phyloP scores from a whole-genome alignment of 2,113 vertebrate species.

The Xenopus laevis region DNA sequence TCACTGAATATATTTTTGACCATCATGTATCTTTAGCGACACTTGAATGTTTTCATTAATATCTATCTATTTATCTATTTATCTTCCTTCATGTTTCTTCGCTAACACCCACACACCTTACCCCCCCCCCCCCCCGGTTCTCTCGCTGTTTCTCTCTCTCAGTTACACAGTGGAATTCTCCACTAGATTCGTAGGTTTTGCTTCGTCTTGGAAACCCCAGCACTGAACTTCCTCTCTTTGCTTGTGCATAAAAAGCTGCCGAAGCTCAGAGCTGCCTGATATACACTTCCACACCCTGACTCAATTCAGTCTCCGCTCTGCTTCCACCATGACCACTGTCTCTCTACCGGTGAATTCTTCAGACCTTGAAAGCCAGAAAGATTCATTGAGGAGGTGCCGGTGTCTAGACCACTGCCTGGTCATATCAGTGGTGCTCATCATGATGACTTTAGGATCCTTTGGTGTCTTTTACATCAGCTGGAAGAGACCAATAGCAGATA shows the following conservation, averaged over 20 bases:
- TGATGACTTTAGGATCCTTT: conserved; percentile 3
- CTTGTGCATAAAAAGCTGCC: neutral
- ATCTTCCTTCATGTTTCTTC: neutral
- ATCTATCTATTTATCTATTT: too few species aligned
- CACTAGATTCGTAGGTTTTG: conserved; percentile 11
- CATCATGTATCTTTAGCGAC: too few species aligned
- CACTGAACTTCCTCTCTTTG: conserved; percentile 10
- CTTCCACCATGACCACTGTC: neutral
- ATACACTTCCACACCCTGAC: neutral
- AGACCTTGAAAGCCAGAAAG: conserved; percentile 17
- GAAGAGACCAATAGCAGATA: conserved; percentile 3
- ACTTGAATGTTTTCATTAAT: too few species aligned
- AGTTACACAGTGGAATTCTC: conserved; percentile 46
- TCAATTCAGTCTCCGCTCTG: neutral
- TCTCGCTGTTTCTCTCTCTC: neutral
- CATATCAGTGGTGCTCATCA: neutral
- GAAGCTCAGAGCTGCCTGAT: neutral
- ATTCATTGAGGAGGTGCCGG: neutral
- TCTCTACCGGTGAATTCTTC: neutral
- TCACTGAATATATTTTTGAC: too few species aligned
- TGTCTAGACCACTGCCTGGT: conserved; percentile 26
- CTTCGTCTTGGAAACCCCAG: conserved; percentile 28
- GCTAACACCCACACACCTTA: neutral
- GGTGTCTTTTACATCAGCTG: conserved; percentile 9
- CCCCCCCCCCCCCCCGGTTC: neutral